Evolutionary conservation across 2,113 vertebrate species (phyloP), one percentile per base, ranked within the genome.

Genomic region (Tympanuchus pallidicinctus): DNA sequence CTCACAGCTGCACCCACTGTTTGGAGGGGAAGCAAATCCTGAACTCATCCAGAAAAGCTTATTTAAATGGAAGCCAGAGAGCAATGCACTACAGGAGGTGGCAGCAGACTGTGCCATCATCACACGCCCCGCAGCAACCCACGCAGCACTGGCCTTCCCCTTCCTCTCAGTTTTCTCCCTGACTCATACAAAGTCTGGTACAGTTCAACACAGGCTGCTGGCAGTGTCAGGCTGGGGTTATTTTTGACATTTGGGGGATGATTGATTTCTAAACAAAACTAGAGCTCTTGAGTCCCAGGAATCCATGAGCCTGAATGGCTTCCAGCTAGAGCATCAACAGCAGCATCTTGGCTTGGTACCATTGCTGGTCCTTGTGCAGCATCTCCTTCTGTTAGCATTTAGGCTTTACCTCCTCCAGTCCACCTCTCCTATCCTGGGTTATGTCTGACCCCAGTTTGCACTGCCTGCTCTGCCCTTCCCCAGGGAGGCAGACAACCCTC

Each of bases 141-240:
- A 94, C 92, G 14, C 76, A 64, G 50, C 50, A 61, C 92, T 0
- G 1, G 82, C 92, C 93, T 90, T 90, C 67, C 86, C 69, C 80
- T 92, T 95, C 91, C 85, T 92, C 86, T 90, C 77, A 47, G 82
- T 71, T 94, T 94, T 95, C 88, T 56, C 90, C 90, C 95, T 94
- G 92, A 96, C 93, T 95, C 93, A 95, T 70, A 34, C 75, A 71
- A 78, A 92, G 82, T 43, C 93, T 93, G 82, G 65, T 88, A 9
- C 18, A 47, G 69, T 78, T 93, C 95, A 83, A 75, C 82, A 93
- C 82, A 47, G 80, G 56, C 80, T 93, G 64, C 82, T 91, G 87
- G 71, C 89, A 91, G 88, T 86, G 92, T 81, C 80, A 95, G 90
- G 80, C 73, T 86, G 67, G 43, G 65, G 86, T 78, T 96, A 95